Evolutionary conservation across 2,888 invertebrate genomes (phyloP).

Genomic region (Agapetus fuscipes): DNA sequence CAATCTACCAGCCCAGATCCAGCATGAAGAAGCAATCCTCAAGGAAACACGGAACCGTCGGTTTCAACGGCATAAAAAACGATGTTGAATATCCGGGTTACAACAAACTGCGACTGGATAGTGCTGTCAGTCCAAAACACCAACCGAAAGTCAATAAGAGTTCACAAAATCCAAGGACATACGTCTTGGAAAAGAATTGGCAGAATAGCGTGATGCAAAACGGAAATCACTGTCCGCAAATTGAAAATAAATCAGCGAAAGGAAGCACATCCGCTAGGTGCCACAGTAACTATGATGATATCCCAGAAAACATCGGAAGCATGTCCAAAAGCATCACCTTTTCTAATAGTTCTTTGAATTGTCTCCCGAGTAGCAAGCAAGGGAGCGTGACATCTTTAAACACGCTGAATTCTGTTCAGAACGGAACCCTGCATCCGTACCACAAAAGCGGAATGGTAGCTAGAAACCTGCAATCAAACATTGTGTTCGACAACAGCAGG

Average conservation of each 20-base stretch:
- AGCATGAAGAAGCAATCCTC: slow-evolving; percentile 38
- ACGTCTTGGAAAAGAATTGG: slow-evolving; percentile 20
- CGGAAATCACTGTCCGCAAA: slow-evolving; percentile 17
- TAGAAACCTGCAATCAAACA: slow-evolving; percentile 19
- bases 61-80: slow-evolving; percentile 18
- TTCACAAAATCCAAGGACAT: slow-evolving; percentile 16
- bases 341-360: slow-evolving; percentile 2
- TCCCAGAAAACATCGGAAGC: background rate
- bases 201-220: slow-evolving; percentile 20
- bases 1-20: slow-evolving; percentile 29
- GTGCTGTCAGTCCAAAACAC: slow-evolving; percentile 43
- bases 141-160: slow-evolving; percentile 33
- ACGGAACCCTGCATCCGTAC: background rate
- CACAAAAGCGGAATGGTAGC: slow-evolving; percentile 15
- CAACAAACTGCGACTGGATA: slow-evolving; percentile 41
- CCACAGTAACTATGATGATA: background rate
- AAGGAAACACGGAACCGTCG: slow-evolving; percentile 29
- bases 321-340: background rate
- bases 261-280: background rate
- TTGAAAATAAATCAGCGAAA: background rate
- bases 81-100: slow-evolving; percentile 25
- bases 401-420: background rate
- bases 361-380: background rate
- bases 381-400: background rate
- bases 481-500: slow-evolving; percentile 17